Base-by-base conservation (phyloP, 2,113 vertebrate species). In the Prunella himalayana region DNA sequence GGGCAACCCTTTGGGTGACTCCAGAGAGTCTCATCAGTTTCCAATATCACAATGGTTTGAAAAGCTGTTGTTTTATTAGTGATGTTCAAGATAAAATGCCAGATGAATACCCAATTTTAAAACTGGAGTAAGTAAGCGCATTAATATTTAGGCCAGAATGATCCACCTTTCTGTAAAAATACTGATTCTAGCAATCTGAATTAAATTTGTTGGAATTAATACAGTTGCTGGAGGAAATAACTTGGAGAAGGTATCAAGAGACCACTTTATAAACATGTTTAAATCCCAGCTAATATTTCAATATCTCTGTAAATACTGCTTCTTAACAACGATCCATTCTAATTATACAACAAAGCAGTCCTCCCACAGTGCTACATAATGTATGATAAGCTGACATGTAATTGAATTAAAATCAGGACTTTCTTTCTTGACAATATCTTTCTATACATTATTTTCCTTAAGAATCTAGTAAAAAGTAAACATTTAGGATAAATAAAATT, bases 211-310 rank as follows among this genome's bases (percentile, higher is more conserved):
- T 63, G 47, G 20, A 76, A 82, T 72, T 6, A 93, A 91, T 76
- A 68, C 35, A 47, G n/a, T 47, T 88, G 47, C 54, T 88, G 35
- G 42, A 90, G 68, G 54, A 94, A 93, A 63, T 65, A 80, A 57
- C 41, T 70, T 86, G 39, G 37, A 86, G 33, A 86, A 92, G 7
- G 47, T 82, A 88, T 37, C 79, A 92, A 95, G 86, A 94, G 83
- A 81, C 17, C 3, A 21, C 23, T 90, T 90, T 88, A 90, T 70
- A 90, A 88, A 76, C 16, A 66, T 27, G 41, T 31, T 73, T 92
- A 92, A 95, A 86, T 83, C 45, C 47, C 42, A 81, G 45, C 11
- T 92, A 92, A 77, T 93, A 86, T 83, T 94, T 92, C 71, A 83
- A 22, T 80, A 88, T 83, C 54, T 82, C 59, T 92, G 54, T 70